Conservation (phyloP, 2,888 invertebrate species). For the Macropis europaea region DNA sequence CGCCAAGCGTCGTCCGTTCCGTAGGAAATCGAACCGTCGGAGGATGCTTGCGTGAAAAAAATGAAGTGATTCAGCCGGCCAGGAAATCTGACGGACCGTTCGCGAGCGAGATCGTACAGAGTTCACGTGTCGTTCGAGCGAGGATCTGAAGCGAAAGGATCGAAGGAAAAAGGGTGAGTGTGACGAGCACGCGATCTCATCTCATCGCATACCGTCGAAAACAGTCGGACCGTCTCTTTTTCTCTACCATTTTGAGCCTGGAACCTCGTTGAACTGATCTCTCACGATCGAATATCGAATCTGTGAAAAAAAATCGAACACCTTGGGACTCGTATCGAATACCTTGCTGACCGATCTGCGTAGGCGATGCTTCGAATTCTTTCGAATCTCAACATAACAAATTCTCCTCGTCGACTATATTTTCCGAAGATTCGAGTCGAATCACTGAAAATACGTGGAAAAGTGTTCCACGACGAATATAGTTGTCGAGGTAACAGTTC, state of each 20-base stretch:
- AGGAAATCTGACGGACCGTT: not conserved
- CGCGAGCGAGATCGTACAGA: not conserved
- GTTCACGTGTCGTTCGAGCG: not conserved
- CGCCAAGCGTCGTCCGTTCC: slow-evolving; percentile 67
- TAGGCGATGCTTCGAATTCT: no score
- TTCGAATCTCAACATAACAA: no score
- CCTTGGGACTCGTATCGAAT: no score
- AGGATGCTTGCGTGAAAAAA: slow-evolving; percentile 8
- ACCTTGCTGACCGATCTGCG: no score
- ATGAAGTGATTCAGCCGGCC: slow-evolving; percentile 47
- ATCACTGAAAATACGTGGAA: no score
- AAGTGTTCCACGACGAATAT: not conserved
- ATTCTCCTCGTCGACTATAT: no score
- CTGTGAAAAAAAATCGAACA: no score
- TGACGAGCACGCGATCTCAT: not conserved
- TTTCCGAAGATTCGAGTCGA: no score
- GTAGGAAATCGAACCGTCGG: slow-evolving; percentile 29
- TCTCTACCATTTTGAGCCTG: no score
- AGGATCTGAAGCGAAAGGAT: slow-evolving; percentile 29
- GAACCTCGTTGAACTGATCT: no score
- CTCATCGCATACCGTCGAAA: not conserved
- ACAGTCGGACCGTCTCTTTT: no score
- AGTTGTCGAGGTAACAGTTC: not conserved
- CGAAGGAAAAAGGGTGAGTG: slow-evolving; percentile 66
- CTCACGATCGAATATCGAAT: no score